Evolutionary conservation across 2,888 invertebrate species (phyloP), one percentile per base, ranked within the genome.

Genomic region (Entomobrya multifasciata): DNA sequence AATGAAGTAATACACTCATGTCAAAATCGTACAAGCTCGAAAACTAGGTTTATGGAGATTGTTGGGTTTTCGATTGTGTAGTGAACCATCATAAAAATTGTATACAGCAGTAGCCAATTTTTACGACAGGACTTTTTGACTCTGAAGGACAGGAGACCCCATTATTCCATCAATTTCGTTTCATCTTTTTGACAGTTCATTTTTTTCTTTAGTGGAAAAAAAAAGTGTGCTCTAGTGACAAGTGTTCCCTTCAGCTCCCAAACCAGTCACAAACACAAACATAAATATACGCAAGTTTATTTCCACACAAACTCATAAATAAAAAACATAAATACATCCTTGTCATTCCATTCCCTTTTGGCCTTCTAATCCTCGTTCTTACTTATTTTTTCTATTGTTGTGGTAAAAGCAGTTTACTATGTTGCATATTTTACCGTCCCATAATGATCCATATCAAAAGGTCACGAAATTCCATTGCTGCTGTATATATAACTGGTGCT

Each of bases 361-460:
- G 49, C 47, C 30, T 55, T 10, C 49, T 44, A n/a, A n/a, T 41
- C 22, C 27, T 70, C 49, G 49, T 30, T 17, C 22, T 67, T 10
- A 41, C 44, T 22, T 41, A n/a, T 20, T 44, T 20, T 44, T 4
- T 15, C 41, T 5, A 20, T 44, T 67, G 67, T 67, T 67, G 67
- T 22, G 67, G 60, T 62, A 62, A 62, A 62, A 62, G 30, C 44
- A 62, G 60, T 62, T 62, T 62, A 62, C 60, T 30, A 62, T n/a
- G n/a, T 30, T 55, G 47, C 52, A 57, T 17, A 60, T 44, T n/a
- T 57, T 36, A 25, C 25, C 41, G 17, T 67, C 22, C 41, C 67
- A 80, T 67, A 67, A 80, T 80, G 80, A 80, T 80, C 67, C 52
- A 80, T 67, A 80, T 80, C 80, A 70, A 80, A 80, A 80, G 80